Evolutionary conservation across 2,888 invertebrate genomes (phyloP).

Genomic region (Suillia variegata): DNA sequence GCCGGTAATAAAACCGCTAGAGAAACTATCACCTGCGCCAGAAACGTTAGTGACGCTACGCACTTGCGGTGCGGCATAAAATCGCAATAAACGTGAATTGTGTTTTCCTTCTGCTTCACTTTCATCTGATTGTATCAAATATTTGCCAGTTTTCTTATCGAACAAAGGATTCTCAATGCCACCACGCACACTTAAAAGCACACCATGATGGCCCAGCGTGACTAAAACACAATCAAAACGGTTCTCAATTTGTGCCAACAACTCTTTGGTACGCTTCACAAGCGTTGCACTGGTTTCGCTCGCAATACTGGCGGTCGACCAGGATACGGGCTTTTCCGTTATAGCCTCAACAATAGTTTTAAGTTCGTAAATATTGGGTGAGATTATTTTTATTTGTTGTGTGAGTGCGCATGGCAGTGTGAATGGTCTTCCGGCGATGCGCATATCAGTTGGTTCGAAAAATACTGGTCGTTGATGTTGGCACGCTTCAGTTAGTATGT

Average conservation of each 20-base stretch:
- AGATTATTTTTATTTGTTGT: slow-evolving; percentile 64
- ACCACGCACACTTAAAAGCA: slow-evolving; percentile 61
- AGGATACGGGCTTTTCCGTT: slow-evolving; percentile 30
- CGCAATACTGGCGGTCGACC: slow-evolving; percentile 24
- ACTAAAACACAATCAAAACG: slow-evolving; percentile 67
- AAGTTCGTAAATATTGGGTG: slow-evolving; percentile 83
- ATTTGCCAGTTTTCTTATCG: slow-evolving; percentile 24
- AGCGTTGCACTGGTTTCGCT: neutral
- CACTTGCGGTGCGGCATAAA: slow-evolving; percentile 42
- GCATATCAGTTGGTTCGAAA: slow-evolving; percentile 87
- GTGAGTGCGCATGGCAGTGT: slow-evolving; percentile 41
- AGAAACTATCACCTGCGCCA: slow-evolving; percentile 83
- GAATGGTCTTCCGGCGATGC: slow-evolving; percentile 77
- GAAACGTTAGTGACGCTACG: slow-evolving; percentile 71
- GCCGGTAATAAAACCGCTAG: slow-evolving; percentile 72
- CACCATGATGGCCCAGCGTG: slow-evolving; percentile 69
- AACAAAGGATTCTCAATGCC: slow-evolving; percentile 28
- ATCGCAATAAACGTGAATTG: slow-evolving; percentile 36
- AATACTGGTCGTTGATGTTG: slow-evolving; percentile 77
- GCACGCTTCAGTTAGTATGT: slow-evolving; percentile 68
- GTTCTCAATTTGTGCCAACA: slow-evolving; percentile 60
- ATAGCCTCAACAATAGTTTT: slow-evolving; percentile 68
- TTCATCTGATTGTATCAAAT: slow-evolving; percentile 11
- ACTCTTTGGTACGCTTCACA: slow-evolving; percentile 44
- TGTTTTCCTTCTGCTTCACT: slow-evolving; percentile 40